Evolutionary conservation across 1,140 invertebrate genomes (phyloP).

Genomic region (Wiebesia pumilae): DNA sequence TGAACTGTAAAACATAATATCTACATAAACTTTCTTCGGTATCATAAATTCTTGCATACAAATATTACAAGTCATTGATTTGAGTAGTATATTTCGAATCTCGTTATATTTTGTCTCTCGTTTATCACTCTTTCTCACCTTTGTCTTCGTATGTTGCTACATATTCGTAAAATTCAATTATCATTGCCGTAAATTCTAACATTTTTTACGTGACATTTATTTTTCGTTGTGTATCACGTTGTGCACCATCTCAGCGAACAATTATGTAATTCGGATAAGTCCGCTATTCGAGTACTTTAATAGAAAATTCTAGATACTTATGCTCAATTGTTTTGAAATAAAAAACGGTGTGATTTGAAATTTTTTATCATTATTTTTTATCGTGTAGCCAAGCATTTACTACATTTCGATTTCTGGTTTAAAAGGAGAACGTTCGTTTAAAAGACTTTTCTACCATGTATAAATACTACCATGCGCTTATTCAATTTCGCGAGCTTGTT

Average conservation of each 20-base stretch:
- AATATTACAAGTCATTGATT: background rate
- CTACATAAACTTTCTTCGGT: background rate
- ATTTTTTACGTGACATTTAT: background rate
- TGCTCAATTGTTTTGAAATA: no score
- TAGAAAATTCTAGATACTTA: no score
- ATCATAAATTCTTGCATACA: background rate
- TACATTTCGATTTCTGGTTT: background rate
- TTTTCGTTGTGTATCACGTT: background rate
- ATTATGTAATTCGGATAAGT: background rate
- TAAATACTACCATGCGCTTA: background rate
- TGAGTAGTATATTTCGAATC: background rate
- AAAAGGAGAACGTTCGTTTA: no score
- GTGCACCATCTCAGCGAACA: background rate
- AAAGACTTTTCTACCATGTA: no score
- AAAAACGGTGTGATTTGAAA: no score
- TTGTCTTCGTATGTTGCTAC: background rate
- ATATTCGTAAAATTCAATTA: background rate
- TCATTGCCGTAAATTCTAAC: background rate
- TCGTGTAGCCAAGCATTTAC: background rate
- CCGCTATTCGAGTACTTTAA: background rate
- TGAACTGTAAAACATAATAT: background rate
- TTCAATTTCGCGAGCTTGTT: background rate
- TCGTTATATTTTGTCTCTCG: background rate
- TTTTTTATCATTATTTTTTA: no score
- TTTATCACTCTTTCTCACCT: background rate